These are phyloP conservation scores for Thalassarche chlororhynchos DNA, from an alignment of 2,113 vertebrate genomes.

Conservation along the genomic window DNA sequence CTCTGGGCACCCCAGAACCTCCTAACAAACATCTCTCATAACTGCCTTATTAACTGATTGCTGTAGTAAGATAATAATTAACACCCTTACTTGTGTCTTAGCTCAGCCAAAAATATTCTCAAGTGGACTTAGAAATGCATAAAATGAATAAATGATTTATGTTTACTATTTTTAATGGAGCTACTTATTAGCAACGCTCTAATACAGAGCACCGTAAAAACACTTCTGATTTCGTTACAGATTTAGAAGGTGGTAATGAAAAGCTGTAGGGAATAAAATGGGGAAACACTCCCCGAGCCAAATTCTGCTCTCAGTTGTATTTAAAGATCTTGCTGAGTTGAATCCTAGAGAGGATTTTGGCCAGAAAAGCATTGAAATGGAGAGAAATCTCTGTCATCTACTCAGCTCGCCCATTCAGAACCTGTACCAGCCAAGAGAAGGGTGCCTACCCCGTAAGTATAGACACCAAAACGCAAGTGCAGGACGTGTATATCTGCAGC, in stretches of 20 bases:
- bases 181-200: conserved; percentile 11
- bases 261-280: conserved; percentile 15
- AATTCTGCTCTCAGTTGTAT: conserved; percentile 1
- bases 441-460: background rate
- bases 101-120: conserved; percentile 49
- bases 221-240: background rate
- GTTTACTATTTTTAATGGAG: conserved; percentile 61
- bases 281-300: background rate
- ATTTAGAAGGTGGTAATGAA: conserved; percentile 48
- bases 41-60: conserved; percentile 66
- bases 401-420: background rate
- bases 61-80: conserved; percentile 62
- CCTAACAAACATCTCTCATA: conserved; percentile 55
- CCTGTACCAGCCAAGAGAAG: background rate
- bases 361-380: background rate
- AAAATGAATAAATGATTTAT: conserved; percentile 65
- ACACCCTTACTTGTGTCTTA: conserved; percentile 32
- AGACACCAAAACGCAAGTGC: background rate
- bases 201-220: background rate
- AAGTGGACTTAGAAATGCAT: conserved; percentile 56
- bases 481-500: background rate
- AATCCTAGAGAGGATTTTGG: background rate
- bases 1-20: conserved; percentile 47
- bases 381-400: background rate
- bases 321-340: background rate